Percentiles rank a stretch among this genome's conserved stretches.
Evolutionary conservation across 2,888 invertebrate species (phyloP).

Genomic region (Xestoiulus laeticollis): DNA sequence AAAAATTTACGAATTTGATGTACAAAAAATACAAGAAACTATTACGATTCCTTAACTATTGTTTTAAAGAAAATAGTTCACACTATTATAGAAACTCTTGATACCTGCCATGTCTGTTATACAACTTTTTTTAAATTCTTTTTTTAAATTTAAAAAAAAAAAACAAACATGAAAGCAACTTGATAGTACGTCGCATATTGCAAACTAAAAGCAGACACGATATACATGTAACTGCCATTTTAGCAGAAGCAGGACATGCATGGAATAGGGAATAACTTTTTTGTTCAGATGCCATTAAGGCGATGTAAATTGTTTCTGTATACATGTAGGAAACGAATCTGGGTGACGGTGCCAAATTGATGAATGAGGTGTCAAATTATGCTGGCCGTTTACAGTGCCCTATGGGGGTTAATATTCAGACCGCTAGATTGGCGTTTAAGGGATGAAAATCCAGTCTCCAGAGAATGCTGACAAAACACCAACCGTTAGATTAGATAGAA

Average conservation of each 20-base stretch:
- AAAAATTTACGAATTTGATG: no score
- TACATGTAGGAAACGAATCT: background rate
- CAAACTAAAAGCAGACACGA: background rate
- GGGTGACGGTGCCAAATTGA: constrained; percentile 9
- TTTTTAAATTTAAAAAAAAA: no score
- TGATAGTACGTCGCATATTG: background rate
- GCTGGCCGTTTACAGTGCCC: constrained; percentile 1
- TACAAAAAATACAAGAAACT: no score
- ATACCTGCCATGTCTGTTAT: background rate
- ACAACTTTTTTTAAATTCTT: background rate
- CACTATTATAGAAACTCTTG: background rate
- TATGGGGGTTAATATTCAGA: constrained; percentile 1
- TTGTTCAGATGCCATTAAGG: background rate
- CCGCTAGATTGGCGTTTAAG: background rate
- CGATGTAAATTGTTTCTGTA: constrained; percentile 1
- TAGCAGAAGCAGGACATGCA: background rate
- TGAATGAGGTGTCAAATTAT: constrained; percentile 9
- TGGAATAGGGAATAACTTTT: background rate
- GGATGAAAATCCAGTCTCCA: constrained; percentile 24
- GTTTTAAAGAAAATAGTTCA: no score
- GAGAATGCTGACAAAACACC: constrained; percentile 40
- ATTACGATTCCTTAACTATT: no score
- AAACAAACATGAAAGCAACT: background rate
- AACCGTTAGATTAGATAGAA: constrained; percentile 43
- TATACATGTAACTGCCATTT: background rate